Conservation (phyloP, 1,140 invertebrate genomes). For the Latrodectus geometricus region DNA sequence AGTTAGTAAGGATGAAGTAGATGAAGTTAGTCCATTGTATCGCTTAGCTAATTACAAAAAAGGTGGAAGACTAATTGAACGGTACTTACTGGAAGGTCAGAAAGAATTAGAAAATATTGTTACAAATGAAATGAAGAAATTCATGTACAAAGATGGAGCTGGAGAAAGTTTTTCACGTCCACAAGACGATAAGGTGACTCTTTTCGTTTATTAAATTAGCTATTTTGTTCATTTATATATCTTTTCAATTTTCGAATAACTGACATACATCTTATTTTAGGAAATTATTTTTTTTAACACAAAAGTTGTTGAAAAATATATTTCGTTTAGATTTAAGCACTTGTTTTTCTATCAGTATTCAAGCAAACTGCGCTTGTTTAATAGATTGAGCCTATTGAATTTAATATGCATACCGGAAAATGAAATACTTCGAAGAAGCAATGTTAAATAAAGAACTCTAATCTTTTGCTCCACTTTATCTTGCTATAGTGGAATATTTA, state of each 20-base stretch:
- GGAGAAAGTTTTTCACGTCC: background rate
- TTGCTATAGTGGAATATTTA: too few relatives aligned
- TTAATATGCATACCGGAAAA: too few relatives aligned
- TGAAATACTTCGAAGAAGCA: too few relatives aligned
- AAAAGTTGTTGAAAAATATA: too few relatives aligned
- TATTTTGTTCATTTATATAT: background rate
- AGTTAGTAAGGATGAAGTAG: slow-evolving; percentile 30
- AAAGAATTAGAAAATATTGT: slow-evolving; percentile 36
- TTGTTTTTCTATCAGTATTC: too few relatives aligned
- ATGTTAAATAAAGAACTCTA: too few relatives aligned
- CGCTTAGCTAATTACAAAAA: slow-evolving; percentile 90
- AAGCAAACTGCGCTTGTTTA: too few relatives aligned
- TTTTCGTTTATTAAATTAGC: background rate
- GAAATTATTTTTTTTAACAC: background rate
- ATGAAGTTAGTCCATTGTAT: slow-evolving; percentile 77
- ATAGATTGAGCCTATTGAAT: too few relatives aligned
- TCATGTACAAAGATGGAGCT: slow-evolving; percentile 33
- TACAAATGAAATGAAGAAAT: slow-evolving; percentile 12
- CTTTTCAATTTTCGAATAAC: background rate
- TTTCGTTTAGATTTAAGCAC: too few relatives aligned
- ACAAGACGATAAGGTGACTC: background rate
- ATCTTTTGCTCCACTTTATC: too few relatives aligned
- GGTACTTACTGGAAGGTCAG: slow-evolving; percentile 24
- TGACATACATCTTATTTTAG: background rate
- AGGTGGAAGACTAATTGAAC: slow-evolving; percentile 61